phyloP scores from a whole-genome alignment of 2,113 vertebrate genomes.

The Hemiprocne comata region DNA sequence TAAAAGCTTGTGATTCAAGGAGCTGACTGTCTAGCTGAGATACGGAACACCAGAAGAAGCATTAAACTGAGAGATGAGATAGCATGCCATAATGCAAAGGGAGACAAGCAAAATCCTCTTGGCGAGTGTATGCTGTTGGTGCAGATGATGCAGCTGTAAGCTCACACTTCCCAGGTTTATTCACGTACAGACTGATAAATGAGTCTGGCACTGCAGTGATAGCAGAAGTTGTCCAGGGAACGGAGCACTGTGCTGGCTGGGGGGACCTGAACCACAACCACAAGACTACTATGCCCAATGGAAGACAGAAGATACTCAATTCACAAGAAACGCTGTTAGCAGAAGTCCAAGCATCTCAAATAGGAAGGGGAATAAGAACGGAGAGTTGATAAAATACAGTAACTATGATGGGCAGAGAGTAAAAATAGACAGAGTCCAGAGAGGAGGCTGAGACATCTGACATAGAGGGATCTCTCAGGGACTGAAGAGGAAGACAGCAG shows the following conservation, averaged over 20 bases:
- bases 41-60: slow-evolving; percentile 15
- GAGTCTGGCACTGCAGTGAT: neutral
- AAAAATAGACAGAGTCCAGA: neutral
- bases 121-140: neutral
- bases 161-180: neutral
- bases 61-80: slow-evolving; percentile 52
- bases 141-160: neutral
- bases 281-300: neutral
- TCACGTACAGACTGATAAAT: accelerated
- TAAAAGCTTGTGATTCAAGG: slow-evolving; percentile 37
- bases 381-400: neutral
- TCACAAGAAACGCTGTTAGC: neutral
- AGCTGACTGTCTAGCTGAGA: slow-evolving; percentile 26
- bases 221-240: neutral
- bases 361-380: neutral
- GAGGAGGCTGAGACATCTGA: neutral
- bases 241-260: neutral
- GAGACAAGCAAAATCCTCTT: slow-evolving; percentile 9
- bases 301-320: neutral
- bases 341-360: neutral
- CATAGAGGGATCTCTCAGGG: neutral
- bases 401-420: neutral
- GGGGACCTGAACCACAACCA: neutral
- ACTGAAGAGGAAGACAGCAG: neutral
- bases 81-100: slow-evolving; percentile 32